A percentile compares a stretch with the other conserved stretches of the same genome.
Evolutionary conservation across 2,888 invertebrate genomes (phyloP).

Genomic region (Thera britannica): DNA sequence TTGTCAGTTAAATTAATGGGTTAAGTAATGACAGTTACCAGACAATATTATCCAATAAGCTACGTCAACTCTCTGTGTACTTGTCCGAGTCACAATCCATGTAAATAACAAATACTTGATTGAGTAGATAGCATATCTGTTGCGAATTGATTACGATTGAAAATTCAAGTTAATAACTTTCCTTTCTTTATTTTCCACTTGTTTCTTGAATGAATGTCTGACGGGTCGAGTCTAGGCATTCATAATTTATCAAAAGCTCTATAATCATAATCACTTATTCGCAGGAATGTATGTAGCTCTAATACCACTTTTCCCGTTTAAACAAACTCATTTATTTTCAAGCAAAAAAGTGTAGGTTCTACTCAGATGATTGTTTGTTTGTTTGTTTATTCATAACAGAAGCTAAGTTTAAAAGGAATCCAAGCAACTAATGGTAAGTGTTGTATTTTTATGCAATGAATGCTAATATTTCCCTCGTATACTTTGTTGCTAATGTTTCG

Average conservation of each 20-base stretch:
- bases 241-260: too few species aligned
- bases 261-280: too few species aligned
- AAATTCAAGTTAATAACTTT: neutral
- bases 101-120: slow-evolving; percentile 17
- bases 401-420: slow-evolving; percentile 15
- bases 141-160: slow-evolving; percentile 10
- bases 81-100: slow-evolving; percentile 19
- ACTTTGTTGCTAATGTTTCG: slow-evolving; percentile 60
- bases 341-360: too few species aligned
- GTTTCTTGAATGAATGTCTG: neutral
- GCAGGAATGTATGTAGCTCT: too few species aligned
- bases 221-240: neutral
- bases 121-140: slow-evolving; percentile 14
- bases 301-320: too few species aligned
- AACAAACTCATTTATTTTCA: too few species aligned
- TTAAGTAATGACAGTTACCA: slow-evolving; percentile 40
- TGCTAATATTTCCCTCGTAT: slow-evolving; percentile 56
- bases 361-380: too few species aligned
- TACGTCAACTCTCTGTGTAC: slow-evolving; percentile 24
- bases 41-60: slow-evolving; percentile 43
- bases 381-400: neutral
- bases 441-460: slow-evolving; percentile 37
- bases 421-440: slow-evolving; percentile 25
- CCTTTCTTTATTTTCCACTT: neutral
- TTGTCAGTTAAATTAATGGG: slow-evolving; percentile 45